A percentile compares a stretch with the other conserved stretches of the same genome.
Conservation (phyloP, 1,140 invertebrate genomes). For the Leptopilina clavipes region DNA sequence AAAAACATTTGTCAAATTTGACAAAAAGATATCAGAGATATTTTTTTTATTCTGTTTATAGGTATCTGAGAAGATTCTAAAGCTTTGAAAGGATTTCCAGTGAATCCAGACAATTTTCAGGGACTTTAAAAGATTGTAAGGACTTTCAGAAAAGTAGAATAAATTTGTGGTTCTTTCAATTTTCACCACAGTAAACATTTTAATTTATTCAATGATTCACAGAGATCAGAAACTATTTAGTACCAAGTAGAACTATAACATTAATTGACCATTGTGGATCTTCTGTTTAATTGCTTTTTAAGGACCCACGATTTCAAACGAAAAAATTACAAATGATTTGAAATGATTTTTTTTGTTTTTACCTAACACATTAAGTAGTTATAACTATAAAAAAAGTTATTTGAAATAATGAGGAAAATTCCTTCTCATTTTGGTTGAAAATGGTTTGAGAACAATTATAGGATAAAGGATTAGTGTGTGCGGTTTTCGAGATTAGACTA, state of each 20-base stretch:
- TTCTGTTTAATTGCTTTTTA: no score
- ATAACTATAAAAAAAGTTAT: no score
- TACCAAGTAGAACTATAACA: no score
- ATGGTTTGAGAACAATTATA: neutral
- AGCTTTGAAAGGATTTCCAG: neutral
- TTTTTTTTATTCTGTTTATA: neutral
- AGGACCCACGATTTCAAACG: no score
- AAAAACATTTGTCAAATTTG: neutral
- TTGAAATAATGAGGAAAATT: neutral
- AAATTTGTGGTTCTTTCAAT: slow-evolving; percentile 7
- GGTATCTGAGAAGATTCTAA: neutral
- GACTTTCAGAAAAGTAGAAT: neutral
- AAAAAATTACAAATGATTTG: no score
- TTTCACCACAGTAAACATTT: neutral
- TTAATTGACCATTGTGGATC: no score
- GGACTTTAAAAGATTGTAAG: slow-evolving; percentile 5
- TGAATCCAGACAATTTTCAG: slow-evolving; percentile 16
- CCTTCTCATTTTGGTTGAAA: neutral
- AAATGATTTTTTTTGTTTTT: no score
- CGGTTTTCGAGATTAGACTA: slow-evolving; percentile 7
- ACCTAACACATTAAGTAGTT: no score
- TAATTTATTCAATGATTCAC: no score
- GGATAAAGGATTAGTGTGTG: neutral
- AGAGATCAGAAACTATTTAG: no score
- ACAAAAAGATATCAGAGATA: neutral